A percentile compares a stretch with the other conserved stretches of the same genome.
phyloP scores from a whole-genome alignment of 2,888 invertebrate species.

The Octodonta nipae region DNA sequence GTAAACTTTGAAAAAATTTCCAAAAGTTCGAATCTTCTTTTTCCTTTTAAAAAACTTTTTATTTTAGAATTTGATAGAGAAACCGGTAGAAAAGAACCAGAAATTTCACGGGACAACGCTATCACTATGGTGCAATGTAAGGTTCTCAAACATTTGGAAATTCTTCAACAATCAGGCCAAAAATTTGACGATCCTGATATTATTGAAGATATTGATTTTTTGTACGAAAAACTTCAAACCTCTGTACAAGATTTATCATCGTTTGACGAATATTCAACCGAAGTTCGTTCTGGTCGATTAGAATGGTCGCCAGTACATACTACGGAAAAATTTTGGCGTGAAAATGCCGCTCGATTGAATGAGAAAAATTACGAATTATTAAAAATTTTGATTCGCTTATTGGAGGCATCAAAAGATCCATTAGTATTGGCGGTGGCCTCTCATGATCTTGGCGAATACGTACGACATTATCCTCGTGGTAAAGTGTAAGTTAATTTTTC shows the following conservation, averaged over 20 bases:
- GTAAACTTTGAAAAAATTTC: too few relatives aligned
- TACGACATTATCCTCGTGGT: conserved; percentile 95
- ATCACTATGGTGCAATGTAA: conserved; percentile 99
- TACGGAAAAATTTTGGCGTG: conserved; percentile 98
- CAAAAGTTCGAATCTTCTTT: too few relatives aligned
- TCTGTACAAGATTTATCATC: conserved; percentile 95
- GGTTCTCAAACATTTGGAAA: conserved; percentile 86
- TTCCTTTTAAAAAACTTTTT: too few relatives aligned
- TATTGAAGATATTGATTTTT: conserved; percentile 82
- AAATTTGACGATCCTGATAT: conserved; percentile 98
- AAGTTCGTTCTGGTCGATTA: conserved; percentile 58
- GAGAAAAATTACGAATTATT: conserved; percentile 96
- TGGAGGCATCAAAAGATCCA: conserved; percentile 86
- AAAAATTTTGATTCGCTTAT: conserved; percentile 83
- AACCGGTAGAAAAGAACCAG: conserved; percentile 81
- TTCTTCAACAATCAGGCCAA: conserved; percentile 84
- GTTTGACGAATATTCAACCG: conserved; percentile 96
- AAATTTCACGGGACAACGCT: conserved; percentile 90
- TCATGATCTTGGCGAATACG: conserved; percentile 98
- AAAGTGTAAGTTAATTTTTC: conserved; percentile 71
- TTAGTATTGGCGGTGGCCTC: conserved; percentile 93
- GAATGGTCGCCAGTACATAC: conserved; percentile 99
- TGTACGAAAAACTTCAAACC: conserved; percentile 82
- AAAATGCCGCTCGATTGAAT: conserved; percentile 89
- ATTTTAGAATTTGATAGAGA: conserved; percentile 92